phyloP scores from a whole-genome alignment of 2,888 invertebrate species.

The Leptopilina syphax region DNA sequence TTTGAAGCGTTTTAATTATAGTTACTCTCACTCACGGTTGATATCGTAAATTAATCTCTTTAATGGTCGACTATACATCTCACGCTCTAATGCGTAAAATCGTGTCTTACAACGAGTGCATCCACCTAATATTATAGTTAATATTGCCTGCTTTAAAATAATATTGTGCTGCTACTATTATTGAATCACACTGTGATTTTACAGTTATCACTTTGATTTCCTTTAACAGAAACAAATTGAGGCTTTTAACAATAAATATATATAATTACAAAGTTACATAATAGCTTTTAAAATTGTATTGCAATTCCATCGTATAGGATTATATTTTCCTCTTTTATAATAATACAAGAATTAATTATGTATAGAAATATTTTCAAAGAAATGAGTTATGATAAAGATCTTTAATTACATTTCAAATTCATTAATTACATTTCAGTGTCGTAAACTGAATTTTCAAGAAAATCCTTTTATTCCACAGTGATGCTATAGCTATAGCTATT shows the following conservation, averaged over 20 bases:
- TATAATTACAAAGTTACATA: conserved; percentile 11
- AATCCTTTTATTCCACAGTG: no score
- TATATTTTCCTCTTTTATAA: not conserved
- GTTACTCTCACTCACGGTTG: not conserved
- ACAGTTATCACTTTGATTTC: conserved; percentile 23
- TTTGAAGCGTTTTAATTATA: conserved; percentile 31
- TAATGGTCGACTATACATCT: conserved; percentile 21
- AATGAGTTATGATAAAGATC: no score
- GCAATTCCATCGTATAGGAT: not conserved
- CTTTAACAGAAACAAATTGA: not conserved
- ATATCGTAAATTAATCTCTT: conserved; percentile 31
- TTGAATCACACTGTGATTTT: conserved; percentile 27
- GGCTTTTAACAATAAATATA: not conserved
- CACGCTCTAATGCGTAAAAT: conserved; percentile 35
- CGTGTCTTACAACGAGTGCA: conserved; percentile 5
- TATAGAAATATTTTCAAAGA: no score
- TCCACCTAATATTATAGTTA: not conserved
- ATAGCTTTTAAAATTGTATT: not conserved
- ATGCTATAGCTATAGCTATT: no score
- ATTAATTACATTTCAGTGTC: no score
- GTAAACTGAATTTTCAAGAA: no score
- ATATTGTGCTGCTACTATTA: conserved; percentile 18
- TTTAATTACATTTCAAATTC: no score
- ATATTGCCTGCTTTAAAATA: conserved; percentile 14
- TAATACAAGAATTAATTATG: no score